Percentiles rank a stretch among this genome's conserved stretches.
Evolutionary conservation across 2,797 vertebrate species (phyloP).

Genomic region (Percopsis omiscomaycus): DNA sequence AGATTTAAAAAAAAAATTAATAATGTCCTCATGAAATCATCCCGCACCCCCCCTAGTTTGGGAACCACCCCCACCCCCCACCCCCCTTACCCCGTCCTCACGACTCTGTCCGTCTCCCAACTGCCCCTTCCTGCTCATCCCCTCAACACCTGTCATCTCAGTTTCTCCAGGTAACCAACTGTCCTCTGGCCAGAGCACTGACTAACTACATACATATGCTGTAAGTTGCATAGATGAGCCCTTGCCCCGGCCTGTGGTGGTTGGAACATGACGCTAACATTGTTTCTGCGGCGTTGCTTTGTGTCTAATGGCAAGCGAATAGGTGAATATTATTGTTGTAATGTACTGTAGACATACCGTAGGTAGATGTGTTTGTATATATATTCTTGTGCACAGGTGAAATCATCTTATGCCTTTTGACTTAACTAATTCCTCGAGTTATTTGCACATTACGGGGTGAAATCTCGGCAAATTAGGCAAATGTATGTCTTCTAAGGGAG

Average conservation of each 20-base stretch:
- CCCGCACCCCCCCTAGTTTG: slow-evolving; percentile 18
- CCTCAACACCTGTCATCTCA: slow-evolving; percentile 33
- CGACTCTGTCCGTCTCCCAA: slow-evolving; percentile 46
- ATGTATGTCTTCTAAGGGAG: slow-evolving; percentile 34
- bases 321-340: slow-evolving; percentile 64
- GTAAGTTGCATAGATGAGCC: slow-evolving; percentile 3
- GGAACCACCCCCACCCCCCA: too few relatives aligned
- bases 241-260: slow-evolving; percentile 35
- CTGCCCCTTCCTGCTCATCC: slow-evolving; percentile 25
- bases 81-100: too few relatives aligned
- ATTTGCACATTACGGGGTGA: slow-evolving; percentile 64
- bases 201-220: slow-evolving; percentile 1
- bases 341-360: slow-evolving; percentile 65
- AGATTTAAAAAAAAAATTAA: slow-evolving; percentile 29
- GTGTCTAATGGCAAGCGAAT: slow-evolving; percentile 62
- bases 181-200: slow-evolving; percentile 26
- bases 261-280: slow-evolving; percentile 54
- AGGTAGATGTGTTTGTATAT: slow-evolving; percentile 69
- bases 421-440: slow-evolving; percentile 48
- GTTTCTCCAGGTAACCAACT: slow-evolving; percentile 21
- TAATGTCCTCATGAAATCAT: slow-evolving; percentile 61
- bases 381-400: slow-evolving; percentile 67
- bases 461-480: slow-evolving; percentile 17
- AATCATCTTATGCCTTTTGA: slow-evolving; percentile 61
- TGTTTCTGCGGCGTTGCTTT: slow-evolving; percentile 61